These are phyloP conservation scores for Lophotriccus pileatus DNA, from an alignment of 2,797 vertebrate species.

Conservation along the genomic window DNA sequence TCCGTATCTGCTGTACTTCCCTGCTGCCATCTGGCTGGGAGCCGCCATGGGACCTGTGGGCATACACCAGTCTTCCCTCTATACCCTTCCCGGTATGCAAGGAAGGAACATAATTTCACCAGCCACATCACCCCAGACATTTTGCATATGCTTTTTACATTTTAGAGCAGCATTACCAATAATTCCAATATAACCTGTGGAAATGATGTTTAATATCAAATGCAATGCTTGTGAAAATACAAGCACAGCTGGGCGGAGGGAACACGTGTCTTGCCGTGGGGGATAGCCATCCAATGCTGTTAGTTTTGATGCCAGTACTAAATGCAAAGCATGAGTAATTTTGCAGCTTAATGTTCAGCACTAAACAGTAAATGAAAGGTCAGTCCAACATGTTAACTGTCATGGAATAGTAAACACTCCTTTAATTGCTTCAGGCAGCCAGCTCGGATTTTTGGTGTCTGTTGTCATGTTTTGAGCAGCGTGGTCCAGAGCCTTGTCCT, in stretches of 20 bases:
- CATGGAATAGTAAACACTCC: slow-evolving; percentile 20
- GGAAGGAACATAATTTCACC: neutral
- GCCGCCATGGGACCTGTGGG: neutral
- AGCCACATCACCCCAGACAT: neutral
- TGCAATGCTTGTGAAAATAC: neutral
- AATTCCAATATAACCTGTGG: neutral
- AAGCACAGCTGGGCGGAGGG: neutral
- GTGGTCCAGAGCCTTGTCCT: neutral
- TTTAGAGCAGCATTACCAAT: neutral
- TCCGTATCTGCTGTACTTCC: neutral
- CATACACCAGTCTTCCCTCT: neutral
- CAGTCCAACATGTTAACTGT: slow-evolving; percentile 46
- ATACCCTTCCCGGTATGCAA: neutral
- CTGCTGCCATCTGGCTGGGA: slow-evolving; percentile 34
- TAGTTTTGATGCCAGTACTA: slow-evolving; percentile 10
- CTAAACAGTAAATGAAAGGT: slow-evolving; percentile 59
- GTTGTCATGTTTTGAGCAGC: slow-evolving; percentile 39
- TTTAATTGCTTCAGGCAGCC: slow-evolving; percentile 37
- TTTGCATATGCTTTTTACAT: neutral
- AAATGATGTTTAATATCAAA: neutral
- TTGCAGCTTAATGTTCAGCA: slow-evolving; percentile 12
- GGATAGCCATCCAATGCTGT: neutral
- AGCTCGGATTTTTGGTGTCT: slow-evolving; percentile 17
- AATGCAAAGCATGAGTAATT: slow-evolving; percentile 34
- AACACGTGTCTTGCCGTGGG: accelerated